A percentile compares a stretch with the other conserved stretches of the same genome.
These are phyloP conservation scores for Poeciliopsis prolifica DNA, from an alignment of 2,113 vertebrate species.

Conservation along the genomic window DNA sequence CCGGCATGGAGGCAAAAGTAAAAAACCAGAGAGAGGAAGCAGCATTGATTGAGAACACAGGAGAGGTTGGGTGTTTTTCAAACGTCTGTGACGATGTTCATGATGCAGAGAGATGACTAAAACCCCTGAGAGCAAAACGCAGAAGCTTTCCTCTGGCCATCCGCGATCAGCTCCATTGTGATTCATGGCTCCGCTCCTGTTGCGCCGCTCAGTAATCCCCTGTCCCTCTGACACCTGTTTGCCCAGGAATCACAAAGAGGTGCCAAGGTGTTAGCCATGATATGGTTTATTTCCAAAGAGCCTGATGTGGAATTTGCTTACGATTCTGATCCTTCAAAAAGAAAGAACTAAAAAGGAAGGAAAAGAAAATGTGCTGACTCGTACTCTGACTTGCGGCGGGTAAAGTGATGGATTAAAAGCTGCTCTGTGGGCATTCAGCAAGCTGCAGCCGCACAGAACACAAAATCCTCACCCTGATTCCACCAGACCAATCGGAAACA, in stretches of 20 bases:
- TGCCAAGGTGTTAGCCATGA: conserved; percentile 53
- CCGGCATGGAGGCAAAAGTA: conserved; percentile 35
- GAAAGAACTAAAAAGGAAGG: conserved; percentile 3
- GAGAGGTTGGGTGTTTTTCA: background rate
- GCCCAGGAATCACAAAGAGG: conserved; percentile 43
- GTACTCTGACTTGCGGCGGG: background rate
- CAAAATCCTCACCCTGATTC: conserved; percentile 24
- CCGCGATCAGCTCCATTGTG: conserved; percentile 38
- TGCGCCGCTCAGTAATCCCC: conserved; percentile 48
- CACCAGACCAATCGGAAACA: background rate
- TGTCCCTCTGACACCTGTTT: conserved; percentile 63
- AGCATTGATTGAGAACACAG: background rate
- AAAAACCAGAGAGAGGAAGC: conserved; percentile 20
- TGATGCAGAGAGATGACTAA: conserved; percentile 5
- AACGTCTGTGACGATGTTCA: conserved; percentile 9
- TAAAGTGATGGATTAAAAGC: conserved; percentile 39
- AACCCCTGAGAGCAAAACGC: conserved; percentile 10
- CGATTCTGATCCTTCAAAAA: conserved; percentile 30
- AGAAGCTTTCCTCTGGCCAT: conserved; percentile 12
- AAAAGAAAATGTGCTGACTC: conserved; percentile 36
- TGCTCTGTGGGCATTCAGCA: conserved; percentile 13
- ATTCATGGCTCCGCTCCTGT: conserved; percentile 53
- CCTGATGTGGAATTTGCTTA: conserved; percentile 44
- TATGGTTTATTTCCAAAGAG: conserved; percentile 33
- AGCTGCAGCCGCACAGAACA: background rate